Evolutionary conservation across 1,140 invertebrate species (phyloP).

Genomic region (Zaprionus vittiger): DNA sequence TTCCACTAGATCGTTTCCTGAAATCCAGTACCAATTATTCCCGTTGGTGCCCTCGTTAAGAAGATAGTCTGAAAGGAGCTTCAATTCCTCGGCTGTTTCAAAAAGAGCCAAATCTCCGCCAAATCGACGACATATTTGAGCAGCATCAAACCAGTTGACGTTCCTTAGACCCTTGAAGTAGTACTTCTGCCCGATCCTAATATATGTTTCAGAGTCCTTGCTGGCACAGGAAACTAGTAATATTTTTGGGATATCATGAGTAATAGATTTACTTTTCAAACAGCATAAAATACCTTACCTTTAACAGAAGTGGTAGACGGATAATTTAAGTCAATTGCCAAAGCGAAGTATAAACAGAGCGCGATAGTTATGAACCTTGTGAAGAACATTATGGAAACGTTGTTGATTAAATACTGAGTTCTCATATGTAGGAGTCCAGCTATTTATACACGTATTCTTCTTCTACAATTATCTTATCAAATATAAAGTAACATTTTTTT

Average conservation of each 20-base stretch:
- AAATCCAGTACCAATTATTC: constrained; percentile 35
- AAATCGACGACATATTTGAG: constrained; percentile 18
- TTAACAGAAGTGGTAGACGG: not conserved
- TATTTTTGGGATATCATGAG: not conserved
- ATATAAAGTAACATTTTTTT: no score
- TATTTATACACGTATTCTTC: not conserved
- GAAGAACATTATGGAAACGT: not conserved
- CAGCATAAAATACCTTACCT: not conserved
- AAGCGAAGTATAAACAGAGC: not conserved
- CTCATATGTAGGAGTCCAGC: not conserved
- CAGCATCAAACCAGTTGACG: constrained; percentile 27
- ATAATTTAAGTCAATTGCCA: not conserved
- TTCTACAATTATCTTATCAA: no score
- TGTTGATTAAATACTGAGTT: not conserved
- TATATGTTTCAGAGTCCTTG: not conserved
- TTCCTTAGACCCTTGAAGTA: constrained; percentile 14
- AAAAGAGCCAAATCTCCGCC: constrained; percentile 36
- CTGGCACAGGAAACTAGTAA: not conserved
- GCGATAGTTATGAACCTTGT: not conserved
- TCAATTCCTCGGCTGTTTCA: constrained; percentile 26
- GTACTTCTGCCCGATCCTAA: constrained; percentile 24
- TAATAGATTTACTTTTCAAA: not conserved
- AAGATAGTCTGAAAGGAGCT: constrained; percentile 1
- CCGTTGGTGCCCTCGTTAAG: not conserved
- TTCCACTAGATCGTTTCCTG: constrained; percentile 41